These are phyloP conservation scores for Ophion ventricosus DNA, from an alignment of 2,888 invertebrate genomes.

Conservation along the genomic window DNA sequence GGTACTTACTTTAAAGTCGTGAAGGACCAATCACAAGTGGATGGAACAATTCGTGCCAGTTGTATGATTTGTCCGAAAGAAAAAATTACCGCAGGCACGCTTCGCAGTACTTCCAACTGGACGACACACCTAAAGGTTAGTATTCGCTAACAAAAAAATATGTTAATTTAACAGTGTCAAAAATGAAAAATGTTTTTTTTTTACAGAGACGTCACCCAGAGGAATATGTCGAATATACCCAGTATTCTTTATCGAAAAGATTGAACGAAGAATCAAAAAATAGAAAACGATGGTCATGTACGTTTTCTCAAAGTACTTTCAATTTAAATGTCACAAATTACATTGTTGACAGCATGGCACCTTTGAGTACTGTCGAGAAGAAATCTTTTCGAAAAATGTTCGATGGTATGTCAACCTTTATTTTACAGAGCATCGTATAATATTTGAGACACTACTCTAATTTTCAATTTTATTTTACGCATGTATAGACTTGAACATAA, in stretches of 20 bases:
- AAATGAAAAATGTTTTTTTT: neutral
- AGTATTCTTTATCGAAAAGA: slow-evolving; percentile 8
- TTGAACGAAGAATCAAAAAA: slow-evolving; percentile 12
- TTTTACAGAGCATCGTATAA: no score
- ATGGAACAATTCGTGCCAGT: no score
- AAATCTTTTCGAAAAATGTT: slow-evolving; percentile 18
- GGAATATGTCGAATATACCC: slow-evolving; percentile 5
- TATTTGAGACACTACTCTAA: no score
- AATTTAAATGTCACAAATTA: slow-evolving; percentile 17
- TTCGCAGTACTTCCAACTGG: no score
- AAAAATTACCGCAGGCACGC: no score
- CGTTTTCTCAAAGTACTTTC: slow-evolving; percentile 6
- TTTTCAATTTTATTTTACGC: no score
- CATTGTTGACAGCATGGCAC: slow-evolving; percentile 18
- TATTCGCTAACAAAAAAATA: neutral
- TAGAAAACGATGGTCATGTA: slow-evolving; percentile 20
- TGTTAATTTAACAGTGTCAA: slow-evolving; percentile 3
- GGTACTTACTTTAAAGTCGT: slow-evolving; percentile 15
- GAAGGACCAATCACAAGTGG: no score
- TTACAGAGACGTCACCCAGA: slow-evolving; percentile 21
- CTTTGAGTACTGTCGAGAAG: slow-evolving; percentile 16
- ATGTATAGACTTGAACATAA: no score
- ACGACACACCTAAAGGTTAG: slow-evolving; percentile 20
- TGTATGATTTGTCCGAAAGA: no score
- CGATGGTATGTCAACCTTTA: slow-evolving; percentile 11